Evolutionary conservation across 2,797 vertebrate genomes (phyloP), one percentile per base, ranked within the genome.

Genomic region (Gymnothorax javanicus): DNA sequence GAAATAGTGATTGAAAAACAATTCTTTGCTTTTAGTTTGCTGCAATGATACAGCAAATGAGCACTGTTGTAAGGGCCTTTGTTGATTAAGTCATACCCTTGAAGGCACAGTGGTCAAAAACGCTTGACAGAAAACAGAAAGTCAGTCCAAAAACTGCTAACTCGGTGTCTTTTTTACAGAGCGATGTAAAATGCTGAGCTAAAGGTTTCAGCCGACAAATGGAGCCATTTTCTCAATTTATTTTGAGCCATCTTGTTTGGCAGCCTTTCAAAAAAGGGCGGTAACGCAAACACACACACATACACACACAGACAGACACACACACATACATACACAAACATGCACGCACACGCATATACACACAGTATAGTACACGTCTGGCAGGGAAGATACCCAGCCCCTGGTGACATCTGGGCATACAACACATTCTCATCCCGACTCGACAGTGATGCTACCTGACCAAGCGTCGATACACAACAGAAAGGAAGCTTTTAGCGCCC

Each of bases 21-120:
- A 50, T 15, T 17, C 6, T n/a, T 94, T 95, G 93, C 94, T 94
- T 95, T 95, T 96, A 94, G 93, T 94, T 95, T 95, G 94, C 92
- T 94, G 95, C 33, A 77, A 43, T n/a, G 20, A 52, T 94, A 94
- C 88, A 89, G 93, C 91, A 91, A 95, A 92, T 92, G 93, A 94
- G 94, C 33, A 93, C 91, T 94, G 91, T 92, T 59, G 91, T 88
- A 92, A 91, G 90, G 91, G 92, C 89, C 91, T 93, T 84, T 91
- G 91, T 94, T 94, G 94, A 95, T 95, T 94, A 95, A 95, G 94
- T 95, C 94, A 94, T 94, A 94, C 86, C 92, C 20, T 93, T 94
- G 93, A 94, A 93, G 91, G 91, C 85, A 89, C 89, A 95, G 94
- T 91, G 93, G 92, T 93, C 91, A 95, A 94, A 79, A 93, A 94